A percentile compares a stretch with the other conserved stretches of the same genome.
These are phyloP conservation scores for Axinella damicornis DNA, from an alignment of 37 sponge, comb jelly and placozoan species.

Conservation along the genomic window DNA sequence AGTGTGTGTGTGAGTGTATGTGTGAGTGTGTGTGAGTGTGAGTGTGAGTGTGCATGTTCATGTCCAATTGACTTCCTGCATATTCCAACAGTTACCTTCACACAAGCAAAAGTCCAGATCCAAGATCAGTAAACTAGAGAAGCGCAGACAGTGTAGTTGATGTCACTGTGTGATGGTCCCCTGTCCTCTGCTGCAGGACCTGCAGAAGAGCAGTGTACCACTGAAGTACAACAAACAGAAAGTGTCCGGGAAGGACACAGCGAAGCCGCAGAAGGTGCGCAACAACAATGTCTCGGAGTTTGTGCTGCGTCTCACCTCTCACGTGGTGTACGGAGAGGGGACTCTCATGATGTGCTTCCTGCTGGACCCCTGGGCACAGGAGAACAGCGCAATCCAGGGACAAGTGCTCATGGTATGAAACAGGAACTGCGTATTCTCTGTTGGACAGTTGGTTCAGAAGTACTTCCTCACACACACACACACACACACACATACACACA, in stretches of 20 bases:
- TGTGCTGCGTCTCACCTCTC: conserved; percentile 3
- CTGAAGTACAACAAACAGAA: background rate
- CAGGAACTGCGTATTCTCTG: too few species aligned
- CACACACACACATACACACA: background rate
- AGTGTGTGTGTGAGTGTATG: too few species aligned
- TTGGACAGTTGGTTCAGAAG: too few species aligned
- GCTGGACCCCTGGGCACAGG: background rate
- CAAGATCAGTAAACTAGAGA: too few species aligned
- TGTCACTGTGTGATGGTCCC: too few species aligned
- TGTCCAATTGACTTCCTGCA: too few species aligned
- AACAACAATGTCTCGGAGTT: background rate
- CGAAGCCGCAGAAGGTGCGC: background rate
- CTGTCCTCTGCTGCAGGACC: background rate
- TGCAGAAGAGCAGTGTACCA: background rate
- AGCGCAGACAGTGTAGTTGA: too few species aligned
- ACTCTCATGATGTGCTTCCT: conserved; percentile 19
- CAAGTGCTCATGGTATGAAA: conserved; percentile 16
- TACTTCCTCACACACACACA: background rate
- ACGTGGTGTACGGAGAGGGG: conserved; percentile 20
- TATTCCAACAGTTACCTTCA: too few species aligned
- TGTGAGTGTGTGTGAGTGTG: too few species aligned
- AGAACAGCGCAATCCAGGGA: background rate
- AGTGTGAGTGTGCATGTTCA: too few species aligned
- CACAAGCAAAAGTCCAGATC: too few species aligned
- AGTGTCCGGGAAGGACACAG: background rate